Evolutionary conservation across 2,113 vertebrate genomes (phyloP), one percentile per base, ranked within the genome.

Genomic region (Sander lucioperca): DNA sequence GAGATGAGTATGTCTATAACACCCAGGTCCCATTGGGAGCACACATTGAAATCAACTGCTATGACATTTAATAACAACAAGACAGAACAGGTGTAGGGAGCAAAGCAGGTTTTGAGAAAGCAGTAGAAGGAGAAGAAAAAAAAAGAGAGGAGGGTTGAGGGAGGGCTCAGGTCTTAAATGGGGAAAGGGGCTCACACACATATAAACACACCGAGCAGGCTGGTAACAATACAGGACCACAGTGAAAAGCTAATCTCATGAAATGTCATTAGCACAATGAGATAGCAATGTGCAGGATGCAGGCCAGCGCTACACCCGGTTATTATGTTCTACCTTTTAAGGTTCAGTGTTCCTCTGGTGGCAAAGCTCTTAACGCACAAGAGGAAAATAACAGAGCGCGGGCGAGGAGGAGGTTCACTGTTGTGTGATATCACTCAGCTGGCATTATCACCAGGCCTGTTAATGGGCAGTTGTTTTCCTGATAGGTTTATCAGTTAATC

Each of bases 41-140:
- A 56, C 80, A 74, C 72, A 78, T 69, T 89, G 89, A 93, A 88
- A 93, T 93, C 88, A 92, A 86, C 90, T 72, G 81, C 88, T 76
- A 64, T 74, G 58, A 93, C 81, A 89, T 89, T 86, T 88, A 89
- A 88, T 88, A 86, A 27, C 27, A 27, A 27, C 27, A 27, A 27
- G 2, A 27, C 27, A 27, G 27, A 27, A 67, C 23, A 2, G 50
- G 79, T 80, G 79, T 33, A 56, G 65, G 39, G 27, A 51, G 51
- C 16, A 48, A 77, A 78, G 73, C 2, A 0, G 21, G 53, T 59
- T 80, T 71, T 45, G 13, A 63, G 21, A 64, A n/a, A 43, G 21
- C 36, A 3, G 7, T 23, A 50, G n/a, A 5, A 48, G 23, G 43
- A 53, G 50, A 50, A 47, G 13, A 7, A 48, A 80, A 39, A 57